phyloP scores from a whole-genome alignment of 2,113 vertebrate species.

The Oostethus manadensis region DNA sequence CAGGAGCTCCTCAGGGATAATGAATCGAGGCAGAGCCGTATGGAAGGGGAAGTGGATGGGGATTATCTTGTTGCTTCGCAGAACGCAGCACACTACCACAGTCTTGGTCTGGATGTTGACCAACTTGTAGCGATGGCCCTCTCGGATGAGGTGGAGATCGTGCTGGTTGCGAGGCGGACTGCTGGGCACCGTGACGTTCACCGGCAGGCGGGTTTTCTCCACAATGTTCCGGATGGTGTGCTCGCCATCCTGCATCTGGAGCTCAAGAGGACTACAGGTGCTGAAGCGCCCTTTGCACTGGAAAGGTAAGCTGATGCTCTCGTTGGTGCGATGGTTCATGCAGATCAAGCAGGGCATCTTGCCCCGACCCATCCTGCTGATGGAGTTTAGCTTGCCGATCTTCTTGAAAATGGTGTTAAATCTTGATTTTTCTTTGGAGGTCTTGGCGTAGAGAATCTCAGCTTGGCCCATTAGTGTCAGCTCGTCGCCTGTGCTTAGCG shows the following conservation, averaged over 20 bases:
- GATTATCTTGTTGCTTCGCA: conserved; percentile 86
- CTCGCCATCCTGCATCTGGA: conserved; percentile 97
- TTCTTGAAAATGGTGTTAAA: conserved; percentile 97
- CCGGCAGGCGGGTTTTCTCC: conserved; percentile 91
- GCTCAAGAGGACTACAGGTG: conserved; percentile 91
- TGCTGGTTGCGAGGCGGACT: conserved; percentile 90
- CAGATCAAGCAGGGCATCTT: conserved; percentile 99
- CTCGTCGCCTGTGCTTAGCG: conserved; percentile 91
- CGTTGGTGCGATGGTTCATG: conserved; percentile 99
- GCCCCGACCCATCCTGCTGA: conserved; percentile 87
- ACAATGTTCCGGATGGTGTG: conserved; percentile 97
- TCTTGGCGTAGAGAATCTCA: conserved; percentile 97
- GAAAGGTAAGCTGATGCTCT: conserved; percentile 97
- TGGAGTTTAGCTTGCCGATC: conserved; percentile 94
- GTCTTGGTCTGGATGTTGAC: conserved; percentile 97
- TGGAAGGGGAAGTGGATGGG: conserved; percentile 93
- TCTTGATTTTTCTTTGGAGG: conserved; percentile 89
- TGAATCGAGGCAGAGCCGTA: conserved; percentile 82
- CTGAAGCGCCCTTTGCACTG: conserved; percentile 96
- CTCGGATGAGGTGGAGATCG: conserved; percentile 91
- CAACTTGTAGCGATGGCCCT: conserved; percentile 95
- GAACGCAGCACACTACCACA: conserved; percentile 88
- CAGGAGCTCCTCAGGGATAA: conserved; percentile 83
- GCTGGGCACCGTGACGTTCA: conserved; percentile 89
- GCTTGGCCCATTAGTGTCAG: conserved; percentile 98